A percentile compares a stretch with the other conserved stretches of the same genome.
phyloP scores from a whole-genome alignment of 2,797 vertebrate genomes.

The Tarsius wallacei region DNA sequence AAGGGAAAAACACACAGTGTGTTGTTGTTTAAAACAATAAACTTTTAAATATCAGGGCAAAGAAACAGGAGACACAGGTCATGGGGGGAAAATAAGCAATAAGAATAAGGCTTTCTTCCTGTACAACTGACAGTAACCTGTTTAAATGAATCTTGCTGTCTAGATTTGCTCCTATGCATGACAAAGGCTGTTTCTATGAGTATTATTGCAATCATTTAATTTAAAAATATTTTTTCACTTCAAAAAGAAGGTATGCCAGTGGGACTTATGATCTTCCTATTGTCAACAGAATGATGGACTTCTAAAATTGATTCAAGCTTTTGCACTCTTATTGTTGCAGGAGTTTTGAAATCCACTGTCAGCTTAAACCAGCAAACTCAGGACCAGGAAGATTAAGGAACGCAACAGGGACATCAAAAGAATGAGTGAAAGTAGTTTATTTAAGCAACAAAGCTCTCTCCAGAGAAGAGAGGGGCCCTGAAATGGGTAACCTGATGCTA shows the following conservation, averaged over 20 bases:
- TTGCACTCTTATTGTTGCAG: background rate
- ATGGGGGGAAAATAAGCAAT: background rate
- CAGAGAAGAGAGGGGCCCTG: no score
- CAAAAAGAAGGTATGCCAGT: background rate
- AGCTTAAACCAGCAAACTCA: no score
- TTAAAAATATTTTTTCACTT: slow-evolving; percentile 46
- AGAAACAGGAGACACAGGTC: background rate
- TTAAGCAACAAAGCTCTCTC: no score
- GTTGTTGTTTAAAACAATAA: background rate
- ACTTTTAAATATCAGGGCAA: background rate
- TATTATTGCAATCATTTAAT: slow-evolving; percentile 43
- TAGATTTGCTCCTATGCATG: background rate
- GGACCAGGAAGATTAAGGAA: no score
- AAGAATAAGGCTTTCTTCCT: background rate
- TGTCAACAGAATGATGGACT: slow-evolving; percentile 58
- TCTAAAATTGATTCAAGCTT: slow-evolving; percentile 60
- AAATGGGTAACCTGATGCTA: no score
- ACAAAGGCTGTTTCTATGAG: background rate
- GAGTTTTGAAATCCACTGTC: no score
- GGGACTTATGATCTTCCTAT: slow-evolving; percentile 46
- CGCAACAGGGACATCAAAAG: no score
- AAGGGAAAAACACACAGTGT: background rate
- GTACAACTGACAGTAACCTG: background rate
- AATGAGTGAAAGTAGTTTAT: no score
- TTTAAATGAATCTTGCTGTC: background rate